Evolutionary conservation across 1,140 invertebrate genomes (phyloP).

Genomic region (Leptinotarsa defecta): DNA sequence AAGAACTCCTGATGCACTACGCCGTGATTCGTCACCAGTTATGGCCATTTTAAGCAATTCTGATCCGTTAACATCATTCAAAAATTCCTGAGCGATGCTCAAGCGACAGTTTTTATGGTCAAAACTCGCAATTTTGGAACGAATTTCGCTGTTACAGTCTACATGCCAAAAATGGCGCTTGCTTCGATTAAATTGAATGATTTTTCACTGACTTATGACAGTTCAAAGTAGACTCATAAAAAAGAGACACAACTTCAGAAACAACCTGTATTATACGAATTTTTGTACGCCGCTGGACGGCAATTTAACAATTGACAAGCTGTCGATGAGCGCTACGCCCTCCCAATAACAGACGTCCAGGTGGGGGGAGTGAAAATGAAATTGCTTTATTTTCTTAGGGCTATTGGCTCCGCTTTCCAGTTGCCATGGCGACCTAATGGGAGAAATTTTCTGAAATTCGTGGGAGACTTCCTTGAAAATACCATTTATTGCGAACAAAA

Average conservation of each 20-base stretch:
- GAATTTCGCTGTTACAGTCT: no score
- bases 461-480: not conserved
- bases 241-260: not conserved
- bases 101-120: no score
- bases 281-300: not conserved
- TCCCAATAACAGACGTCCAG: slow-evolving; percentile 5
- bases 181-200: not conserved
- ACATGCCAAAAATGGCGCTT: no score
- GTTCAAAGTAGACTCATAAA: not conserved
- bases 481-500: no score
- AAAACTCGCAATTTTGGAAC: no score
- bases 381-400: slow-evolving; percentile 18
- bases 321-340: slow-evolving; percentile 18
- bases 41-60: no score
- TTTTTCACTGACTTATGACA: not conserved
- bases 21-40: no score
- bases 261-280: not conserved
- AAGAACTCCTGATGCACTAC: no score
- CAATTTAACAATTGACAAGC: slow-evolving; percentile 2
- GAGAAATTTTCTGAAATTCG: not conserved
- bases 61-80: no score
- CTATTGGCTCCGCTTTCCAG: slow-evolving; percentile 16
- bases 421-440: slow-evolving; percentile 11
- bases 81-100: no score
- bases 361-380: slow-evolving; percentile 16